Conservation (phyloP, 2,113 vertebrate genomes). For the Leucopsar rothschildi region DNA sequence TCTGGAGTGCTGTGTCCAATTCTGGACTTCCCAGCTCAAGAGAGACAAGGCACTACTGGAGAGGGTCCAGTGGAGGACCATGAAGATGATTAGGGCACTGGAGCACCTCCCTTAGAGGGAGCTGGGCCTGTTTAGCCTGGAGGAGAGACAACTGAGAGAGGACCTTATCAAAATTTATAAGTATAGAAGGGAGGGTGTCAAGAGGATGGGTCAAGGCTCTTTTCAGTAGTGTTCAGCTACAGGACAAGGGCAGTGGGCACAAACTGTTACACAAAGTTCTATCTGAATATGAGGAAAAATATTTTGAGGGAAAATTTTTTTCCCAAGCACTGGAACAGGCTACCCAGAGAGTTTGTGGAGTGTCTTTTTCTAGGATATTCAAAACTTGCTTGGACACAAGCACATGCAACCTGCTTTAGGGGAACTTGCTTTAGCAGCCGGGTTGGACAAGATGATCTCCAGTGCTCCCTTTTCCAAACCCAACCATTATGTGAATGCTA, state of each 20-base stretch:
- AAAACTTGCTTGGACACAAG: not conserved
- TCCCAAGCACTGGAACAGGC: not conserved
- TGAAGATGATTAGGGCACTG: not conserved
- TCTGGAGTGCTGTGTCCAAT: not conserved
- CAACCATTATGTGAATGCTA: not conserved
- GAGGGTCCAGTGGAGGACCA: not conserved
- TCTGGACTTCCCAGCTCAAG: not conserved
- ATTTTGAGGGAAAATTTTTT: not conserved
- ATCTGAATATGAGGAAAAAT: not conserved
- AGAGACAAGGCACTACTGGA: not conserved
- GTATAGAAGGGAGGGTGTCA: not conserved
- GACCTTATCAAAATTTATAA: fast-evolving
- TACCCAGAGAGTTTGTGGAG: not conserved
- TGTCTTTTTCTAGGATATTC: not conserved
- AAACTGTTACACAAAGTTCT: not conserved
- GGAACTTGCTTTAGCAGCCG: fast-evolving
- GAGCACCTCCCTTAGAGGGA: not conserved
- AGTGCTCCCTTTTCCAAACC: not conserved
- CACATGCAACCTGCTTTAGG: not conserved
- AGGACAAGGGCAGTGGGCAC: not conserved
- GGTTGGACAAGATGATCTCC: not conserved
- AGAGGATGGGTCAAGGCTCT: not conserved
- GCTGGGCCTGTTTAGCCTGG: not conserved
- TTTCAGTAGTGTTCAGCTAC: not conserved
- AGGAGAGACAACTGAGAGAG: not conserved